Conservation (phyloP, 2,797 vertebrate genomes). For the Anabacerthia variegaticeps region DNA sequence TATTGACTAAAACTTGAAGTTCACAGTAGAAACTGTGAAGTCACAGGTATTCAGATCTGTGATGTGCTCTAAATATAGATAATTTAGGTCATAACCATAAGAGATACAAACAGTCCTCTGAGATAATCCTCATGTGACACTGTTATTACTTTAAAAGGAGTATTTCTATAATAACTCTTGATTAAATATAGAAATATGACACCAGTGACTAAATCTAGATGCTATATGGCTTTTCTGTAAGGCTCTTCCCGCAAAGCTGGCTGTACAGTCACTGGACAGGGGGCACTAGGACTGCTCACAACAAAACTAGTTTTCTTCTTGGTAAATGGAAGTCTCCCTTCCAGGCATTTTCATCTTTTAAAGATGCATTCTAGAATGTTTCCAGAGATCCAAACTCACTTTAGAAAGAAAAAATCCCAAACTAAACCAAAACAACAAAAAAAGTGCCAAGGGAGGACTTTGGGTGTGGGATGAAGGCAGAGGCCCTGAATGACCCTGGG, state of each 20-base stretch:
- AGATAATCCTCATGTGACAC: constrained; percentile 62
- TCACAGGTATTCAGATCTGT: constrained; percentile 40
- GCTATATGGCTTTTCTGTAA: background rate
- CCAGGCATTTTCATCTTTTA: background rate
- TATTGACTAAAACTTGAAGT: background rate
- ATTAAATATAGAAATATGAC: constrained; percentile 48
- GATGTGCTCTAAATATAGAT: constrained; percentile 33
- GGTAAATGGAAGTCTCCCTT: background rate
- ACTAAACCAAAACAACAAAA: background rate
- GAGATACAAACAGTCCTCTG: constrained; percentile 44
- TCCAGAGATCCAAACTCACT: background rate
- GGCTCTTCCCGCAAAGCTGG: background rate
- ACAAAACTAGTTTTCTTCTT: background rate
- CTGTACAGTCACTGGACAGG: background rate
- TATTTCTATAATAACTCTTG: constrained; percentile 42
- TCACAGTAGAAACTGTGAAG: constrained; percentile 24
- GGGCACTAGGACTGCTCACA: background rate
- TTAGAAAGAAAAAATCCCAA: background rate
- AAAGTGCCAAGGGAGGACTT: background rate
- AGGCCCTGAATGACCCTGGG: background rate
- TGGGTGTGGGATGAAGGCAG: background rate
- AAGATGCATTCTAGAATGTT: background rate
- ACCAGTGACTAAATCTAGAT: constrained; percentile 35
- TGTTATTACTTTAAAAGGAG: constrained; percentile 51
- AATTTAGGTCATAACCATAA: constrained; percentile 54